Evolutionary conservation across 2,888 invertebrate species (phyloP), one percentile per base, ranked within the genome.

Genomic region (Meteorus colon): DNA sequence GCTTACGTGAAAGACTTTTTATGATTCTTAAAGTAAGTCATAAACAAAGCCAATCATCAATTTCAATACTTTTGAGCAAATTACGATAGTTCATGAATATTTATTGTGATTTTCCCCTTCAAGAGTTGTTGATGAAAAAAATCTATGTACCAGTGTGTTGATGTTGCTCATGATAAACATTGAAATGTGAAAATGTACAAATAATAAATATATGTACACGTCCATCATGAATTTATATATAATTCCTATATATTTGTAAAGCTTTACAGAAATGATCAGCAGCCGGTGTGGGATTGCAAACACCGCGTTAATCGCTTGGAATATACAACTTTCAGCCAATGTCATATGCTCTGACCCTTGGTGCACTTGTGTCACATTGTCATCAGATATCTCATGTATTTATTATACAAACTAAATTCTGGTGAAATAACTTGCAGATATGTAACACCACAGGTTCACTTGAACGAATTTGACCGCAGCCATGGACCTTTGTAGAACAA

Each of bases 251-350:
- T 6, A n/a, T 55, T 4, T 55, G 19, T 55, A 6, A 19, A 19
- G 37, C 10, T 34, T 60, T 29, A 69, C 2, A 31, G 19, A 45
- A 51, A 31, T 34, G 19, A 19, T 27, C 5, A 10, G 67, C 60
- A 59, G 37, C 45, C 59, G 41, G 29, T 27, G 59, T 45, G 37
- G 37, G 65, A 65, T 70, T 51, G 69, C 37, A 19, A 19, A 51
- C 19, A 48, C 62, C 66, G 65, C 65, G 70, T 71, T 75, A 75
- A 75, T 75, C 75, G 75, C 41, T 65, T 66, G 75, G 70, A 75
- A 63, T 70, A 29, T 24, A 59, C 55, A 70, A 75, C 70, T 70
- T 75, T 75, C 70, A 27, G 31, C 70, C 70, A 65, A 75, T 63
- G 65, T 75, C 70, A 75, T 37, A 31, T 29, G 55, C 37, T 75